Evolutionary conservation across 2,113 vertebrate species (phyloP).

Genomic region (Pollimyrus isidori): DNA sequence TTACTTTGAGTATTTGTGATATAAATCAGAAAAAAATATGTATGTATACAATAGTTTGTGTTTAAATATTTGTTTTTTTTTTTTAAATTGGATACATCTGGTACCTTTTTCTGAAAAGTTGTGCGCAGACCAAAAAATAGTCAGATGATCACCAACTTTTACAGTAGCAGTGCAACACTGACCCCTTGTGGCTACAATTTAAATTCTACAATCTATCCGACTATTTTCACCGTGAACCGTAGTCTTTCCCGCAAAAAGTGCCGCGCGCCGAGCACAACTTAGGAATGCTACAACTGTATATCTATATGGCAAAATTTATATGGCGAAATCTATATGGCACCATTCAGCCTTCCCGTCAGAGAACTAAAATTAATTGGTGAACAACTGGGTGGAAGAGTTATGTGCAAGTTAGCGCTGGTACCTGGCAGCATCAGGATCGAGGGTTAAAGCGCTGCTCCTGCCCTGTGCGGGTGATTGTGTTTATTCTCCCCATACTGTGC

Average conservation of each 20-base stretch:
- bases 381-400: not conserved
- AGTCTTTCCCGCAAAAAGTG: not conserved
- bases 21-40: not conserved
- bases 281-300: not conserved
- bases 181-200: slow-evolving; percentile 43
- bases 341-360: not conserved
- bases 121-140: not conserved
- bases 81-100: not conserved
- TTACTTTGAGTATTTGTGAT: not conserved
- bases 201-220: not conserved
- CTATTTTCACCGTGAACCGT: not conserved
- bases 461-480: not conserved
- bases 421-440: not conserved
- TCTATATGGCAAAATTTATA: not conserved
- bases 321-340: not conserved
- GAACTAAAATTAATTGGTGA: not conserved
- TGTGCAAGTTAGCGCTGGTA: not conserved
- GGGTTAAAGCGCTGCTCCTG: not conserved
- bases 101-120: not conserved
- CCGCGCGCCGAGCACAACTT: not conserved
- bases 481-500: not conserved
- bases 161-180: slow-evolving; percentile 41
- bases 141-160: not conserved
- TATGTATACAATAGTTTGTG: not conserved
- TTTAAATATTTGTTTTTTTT: not conserved